Percentiles rank a stretch among this genome's conserved stretches.
Evolutionary conservation across 2,888 invertebrate species (phyloP).

Genomic region (Lasioglossum pauxillum): DNA sequence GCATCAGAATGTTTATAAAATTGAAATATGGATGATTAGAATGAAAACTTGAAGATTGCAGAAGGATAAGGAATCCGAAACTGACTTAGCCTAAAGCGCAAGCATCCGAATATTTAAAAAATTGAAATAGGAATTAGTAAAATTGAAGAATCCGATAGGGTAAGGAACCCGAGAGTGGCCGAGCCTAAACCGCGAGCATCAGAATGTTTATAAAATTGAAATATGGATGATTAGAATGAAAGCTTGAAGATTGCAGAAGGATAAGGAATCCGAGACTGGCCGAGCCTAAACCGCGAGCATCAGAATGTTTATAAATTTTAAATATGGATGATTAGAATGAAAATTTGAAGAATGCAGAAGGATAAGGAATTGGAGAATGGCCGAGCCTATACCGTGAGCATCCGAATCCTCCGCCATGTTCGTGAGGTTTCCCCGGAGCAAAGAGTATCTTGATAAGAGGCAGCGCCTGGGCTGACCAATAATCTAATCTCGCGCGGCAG

Average conservation of each 20-base stretch:
- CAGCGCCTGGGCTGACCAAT: not conserved
- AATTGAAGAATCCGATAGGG: too few species aligned
- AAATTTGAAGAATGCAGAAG: not conserved
- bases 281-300: not conserved
- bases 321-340: not conserved
- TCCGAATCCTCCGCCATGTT: not conserved
- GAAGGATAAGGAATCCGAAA: too few species aligned
- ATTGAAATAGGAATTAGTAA: too few species aligned
- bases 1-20: too few species aligned
- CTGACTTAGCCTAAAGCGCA: too few species aligned
- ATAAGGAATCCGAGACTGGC: not conserved
- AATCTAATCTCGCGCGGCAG: constrained; percentile 25
- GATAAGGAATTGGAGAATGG: not conserved
- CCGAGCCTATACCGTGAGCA: not conserved
- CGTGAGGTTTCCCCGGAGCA: not conserved
- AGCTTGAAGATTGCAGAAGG: not conserved
- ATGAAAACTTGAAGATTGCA: too few species aligned
- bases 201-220: too few species aligned
- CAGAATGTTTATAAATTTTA: not conserved
- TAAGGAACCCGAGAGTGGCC: too few species aligned
- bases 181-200: too few species aligned
- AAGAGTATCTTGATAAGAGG: not conserved
- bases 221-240: not conserved
- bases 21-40: too few species aligned
- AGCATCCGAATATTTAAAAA: too few species aligned